Evolutionary conservation across 30 jellyfish, hydroid and myxozoan genomes (phyloP), one percentile per base, ranked within the genome.

Genomic region (Nemopilema nomurai): DNA sequence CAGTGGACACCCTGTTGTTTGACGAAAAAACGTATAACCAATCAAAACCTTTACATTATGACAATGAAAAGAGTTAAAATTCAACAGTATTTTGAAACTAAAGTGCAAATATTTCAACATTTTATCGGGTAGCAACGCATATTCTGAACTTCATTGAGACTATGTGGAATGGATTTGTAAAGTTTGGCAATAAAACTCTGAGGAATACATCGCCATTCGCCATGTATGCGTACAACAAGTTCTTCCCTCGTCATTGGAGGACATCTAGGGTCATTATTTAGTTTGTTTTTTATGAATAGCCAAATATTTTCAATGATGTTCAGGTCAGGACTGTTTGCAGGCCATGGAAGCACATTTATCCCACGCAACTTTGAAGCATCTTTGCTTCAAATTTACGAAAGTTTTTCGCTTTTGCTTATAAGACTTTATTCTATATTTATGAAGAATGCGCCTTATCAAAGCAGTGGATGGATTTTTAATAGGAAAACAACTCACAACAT

Each of bases 281-380:
- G n/a, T n/a, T n/a, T n/a, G n/a, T n/a, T n/a, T n/a, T n/a, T n/a
- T n/a, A n/a, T n/a, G n/a, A n/a, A n/a, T n/a, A n/a, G n/a, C n/a
- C n/a, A n/a, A n/a, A n/a, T n/a, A n/a, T n/a, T n/a, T n/a, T n/a
- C n/a, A n/a, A n/a, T n/a, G n/a, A n/a, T n/a, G n/a, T 81, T 81
- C 83, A 81, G 1, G 89, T 79, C 89, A n/a, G 90, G 90, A 25
- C 82, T 66, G 24, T 69, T 72, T 28, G 90, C 90, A 13, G 83
- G 90, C 83, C 72, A 81, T 0, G 74, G 75, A 17, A 81, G 22
- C 26, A 69, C 32, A 57, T 18, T 29, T 16, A 79, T 52, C 13
- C 81, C 81, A 9, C 25, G 66, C 13, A 13, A 33, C 8, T 29
- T 27, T 21, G 28, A 66, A 30, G 22, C 16, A 27, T 17, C 70